Percentiles rank a stretch among this genome's conserved stretches.
These are phyloP conservation scores for Sebastes flavidus DNA, from an alignment of 2,797 vertebrate genomes.

Conservation along the genomic window DNA sequence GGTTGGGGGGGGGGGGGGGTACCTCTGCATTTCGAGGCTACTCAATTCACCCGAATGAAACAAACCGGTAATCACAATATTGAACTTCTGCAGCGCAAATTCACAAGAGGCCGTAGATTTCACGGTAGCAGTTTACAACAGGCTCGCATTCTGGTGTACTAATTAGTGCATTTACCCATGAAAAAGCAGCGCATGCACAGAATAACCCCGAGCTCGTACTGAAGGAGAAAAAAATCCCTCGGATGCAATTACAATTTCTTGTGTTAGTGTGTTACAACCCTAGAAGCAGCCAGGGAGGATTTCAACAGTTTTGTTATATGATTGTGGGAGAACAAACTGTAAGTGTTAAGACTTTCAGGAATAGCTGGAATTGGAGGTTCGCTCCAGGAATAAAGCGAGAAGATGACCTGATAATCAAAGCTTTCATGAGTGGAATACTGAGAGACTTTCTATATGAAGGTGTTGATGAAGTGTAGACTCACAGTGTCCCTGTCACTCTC, in stretches of 20 bases:
- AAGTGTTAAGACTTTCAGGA: background rate
- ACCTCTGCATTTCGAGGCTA: background rate
- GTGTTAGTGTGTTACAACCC: background rate
- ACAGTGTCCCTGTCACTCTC: constrained; percentile 11
- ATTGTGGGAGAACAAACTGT: background rate
- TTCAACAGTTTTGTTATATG: background rate
- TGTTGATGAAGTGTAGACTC: constrained; percentile 26
- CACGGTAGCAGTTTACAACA: background rate
- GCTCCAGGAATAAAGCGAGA: background rate
- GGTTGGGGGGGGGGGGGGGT: too few relatives aligned
- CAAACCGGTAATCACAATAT: constrained; percentile 34
- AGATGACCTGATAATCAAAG: constrained; percentile 19
- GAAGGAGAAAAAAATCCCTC: background rate
- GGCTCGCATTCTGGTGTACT: constrained; percentile 1
- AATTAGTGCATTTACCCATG: constrained; percentile 46
- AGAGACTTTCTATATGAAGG: background rate
- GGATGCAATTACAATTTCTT: background rate
- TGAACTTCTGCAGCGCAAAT: constrained; percentile 9
- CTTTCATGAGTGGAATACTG: constrained; percentile 2
- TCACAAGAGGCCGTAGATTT: constrained; percentile 23
- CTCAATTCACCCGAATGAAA: constrained; percentile 17
- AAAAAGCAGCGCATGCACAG: background rate
- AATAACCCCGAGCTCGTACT: background rate
- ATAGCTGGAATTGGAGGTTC: background rate
- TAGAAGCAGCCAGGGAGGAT: background rate